Evolutionary conservation across 1,140 invertebrate species (phyloP), one percentile per base, ranked within the genome.

Genomic region (Venturia canescens): DNA sequence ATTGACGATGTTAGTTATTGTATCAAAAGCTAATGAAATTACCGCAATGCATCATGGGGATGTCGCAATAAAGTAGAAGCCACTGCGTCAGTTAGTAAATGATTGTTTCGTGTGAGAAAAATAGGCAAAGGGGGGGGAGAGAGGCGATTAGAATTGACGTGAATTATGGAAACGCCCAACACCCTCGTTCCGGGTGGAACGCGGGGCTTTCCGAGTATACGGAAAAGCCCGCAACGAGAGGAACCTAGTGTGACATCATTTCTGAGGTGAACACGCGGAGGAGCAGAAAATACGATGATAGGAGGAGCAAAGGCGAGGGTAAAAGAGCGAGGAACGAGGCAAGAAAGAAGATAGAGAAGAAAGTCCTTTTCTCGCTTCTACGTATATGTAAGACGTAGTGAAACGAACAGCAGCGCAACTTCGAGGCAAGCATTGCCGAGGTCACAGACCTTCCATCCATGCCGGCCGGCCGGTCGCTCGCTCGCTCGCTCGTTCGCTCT

Each of bases 391-490:
- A 74, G 75, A 60, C 63, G 53, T 71, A 78, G 66, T 48, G 31
- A 70, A 69, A n/a, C 66, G 76, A 50, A 80, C 29, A 29, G 48
- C 79, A 74, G 70, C 74, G 70, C 74, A 81, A 38, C 66, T 38
- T 44, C 67, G 75, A 78, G 84, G 80, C 85, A 89, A 86, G 86
- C 87, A 88, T 88, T 86, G 86, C 87, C 86, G 88, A 88, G 90
- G 90, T 91, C 90, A 90, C 87, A 89, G 90, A 91, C 90, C 90
- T 90, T 90, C 86, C 86, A 87, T 86, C 88, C 87, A 88, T 88
- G 85, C 89, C 88, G 87, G 86, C 85, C 89, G 88, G 87, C 87
- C 76, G 44, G 21, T 71, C 69, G 1, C 31, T 27, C 76, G 60
- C n/a, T n/a, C 89, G 88, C 86, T 86, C 76, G 44, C 15, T 71